phyloP scores from a whole-genome alignment of 35 echinoderm and acorn worm genomes.

The Hemicentrotus pulcherrimus region DNA sequence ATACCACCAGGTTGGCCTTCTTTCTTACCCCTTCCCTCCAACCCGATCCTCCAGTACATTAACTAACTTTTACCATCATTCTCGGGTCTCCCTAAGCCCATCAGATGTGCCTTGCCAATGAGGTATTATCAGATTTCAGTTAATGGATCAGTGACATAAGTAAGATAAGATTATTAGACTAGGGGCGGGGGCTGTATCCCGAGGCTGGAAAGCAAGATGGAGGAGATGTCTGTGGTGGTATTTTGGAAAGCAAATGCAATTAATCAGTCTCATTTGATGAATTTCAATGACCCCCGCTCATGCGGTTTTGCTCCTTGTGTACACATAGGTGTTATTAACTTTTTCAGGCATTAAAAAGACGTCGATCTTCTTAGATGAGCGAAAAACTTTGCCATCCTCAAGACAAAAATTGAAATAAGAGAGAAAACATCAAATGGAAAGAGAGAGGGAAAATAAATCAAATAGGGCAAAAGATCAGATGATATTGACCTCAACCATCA shows the following conservation, averaged over 20 bases:
- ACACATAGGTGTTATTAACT: neutral
- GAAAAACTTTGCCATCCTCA: neutral
- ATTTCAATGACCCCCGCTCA: neutral
- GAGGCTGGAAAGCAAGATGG: neutral
- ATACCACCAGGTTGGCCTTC: neutral
- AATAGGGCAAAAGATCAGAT: neutral
- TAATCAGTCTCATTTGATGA: constrained; percentile 7
- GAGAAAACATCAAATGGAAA: no score
- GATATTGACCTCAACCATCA: no score
- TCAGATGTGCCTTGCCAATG: neutral
- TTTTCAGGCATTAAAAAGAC: neutral
- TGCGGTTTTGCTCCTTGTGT: neutral
- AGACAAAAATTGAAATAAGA: no score
- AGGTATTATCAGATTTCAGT: neutral
- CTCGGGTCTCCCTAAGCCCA: no score
- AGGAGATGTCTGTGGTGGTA: neutral
- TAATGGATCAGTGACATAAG: constrained; percentile 13
- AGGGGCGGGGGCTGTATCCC: neutral
- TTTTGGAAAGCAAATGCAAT: constrained; percentile 14
- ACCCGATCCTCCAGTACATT: neutral
- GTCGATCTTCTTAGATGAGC: neutral
- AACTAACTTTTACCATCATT: neutral
- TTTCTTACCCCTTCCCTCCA: neutral
- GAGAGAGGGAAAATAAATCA: no score
- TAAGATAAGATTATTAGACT: neutral